These are phyloP conservation scores for Proterorhinus semilunaris DNA, from an alignment of 2,113 vertebrate species.

Conservation along the genomic window DNA sequence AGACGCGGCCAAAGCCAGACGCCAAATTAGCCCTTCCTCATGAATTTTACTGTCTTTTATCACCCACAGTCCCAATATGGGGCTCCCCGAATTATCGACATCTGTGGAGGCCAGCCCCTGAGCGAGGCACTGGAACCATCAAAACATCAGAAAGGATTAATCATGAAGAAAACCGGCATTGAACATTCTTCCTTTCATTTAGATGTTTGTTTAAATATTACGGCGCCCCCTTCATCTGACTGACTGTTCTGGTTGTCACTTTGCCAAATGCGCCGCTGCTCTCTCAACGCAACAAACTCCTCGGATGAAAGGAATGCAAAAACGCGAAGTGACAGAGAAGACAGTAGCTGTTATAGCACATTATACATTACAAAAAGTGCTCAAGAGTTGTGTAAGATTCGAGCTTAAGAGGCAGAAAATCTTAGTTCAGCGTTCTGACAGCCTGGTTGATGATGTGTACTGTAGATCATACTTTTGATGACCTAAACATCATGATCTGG, in stretches of 20 bases:
- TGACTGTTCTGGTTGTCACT: constrained; percentile 31
- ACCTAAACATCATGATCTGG: too few species aligned
- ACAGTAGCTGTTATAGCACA: constrained; percentile 29
- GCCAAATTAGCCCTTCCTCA: constrained; percentile 6
- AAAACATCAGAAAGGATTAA: constrained; percentile 43
- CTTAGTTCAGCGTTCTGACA: too few species aligned
- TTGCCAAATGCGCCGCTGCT: constrained; percentile 26
- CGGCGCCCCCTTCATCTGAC: constrained; percentile 50
- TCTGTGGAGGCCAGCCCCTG: constrained; percentile 18
- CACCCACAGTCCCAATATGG: background rate
- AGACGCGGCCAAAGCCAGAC: constrained; percentile 28
- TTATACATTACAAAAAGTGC: constrained; percentile 45
- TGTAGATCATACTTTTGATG: too few species aligned
- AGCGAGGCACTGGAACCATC: constrained; percentile 7
- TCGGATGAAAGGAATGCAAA: constrained; percentile 55
- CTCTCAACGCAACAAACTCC: constrained; percentile 31
- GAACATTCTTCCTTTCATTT: constrained; percentile 36
- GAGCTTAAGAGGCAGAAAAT: constrained; percentile 8
- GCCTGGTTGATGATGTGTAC: too few species aligned
- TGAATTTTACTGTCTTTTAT: constrained; percentile 8
- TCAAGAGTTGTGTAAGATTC: constrained; percentile 30
- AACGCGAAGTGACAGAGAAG: constrained; percentile 50
- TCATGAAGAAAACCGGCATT: constrained; percentile 38
- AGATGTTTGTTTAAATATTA: constrained; percentile 48
- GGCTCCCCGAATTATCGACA: constrained; percentile 7